These are phyloP conservation scores for Toxonevra muliebris DNA, from an alignment of 2,888 invertebrate genomes.

Conservation along the genomic window DNA sequence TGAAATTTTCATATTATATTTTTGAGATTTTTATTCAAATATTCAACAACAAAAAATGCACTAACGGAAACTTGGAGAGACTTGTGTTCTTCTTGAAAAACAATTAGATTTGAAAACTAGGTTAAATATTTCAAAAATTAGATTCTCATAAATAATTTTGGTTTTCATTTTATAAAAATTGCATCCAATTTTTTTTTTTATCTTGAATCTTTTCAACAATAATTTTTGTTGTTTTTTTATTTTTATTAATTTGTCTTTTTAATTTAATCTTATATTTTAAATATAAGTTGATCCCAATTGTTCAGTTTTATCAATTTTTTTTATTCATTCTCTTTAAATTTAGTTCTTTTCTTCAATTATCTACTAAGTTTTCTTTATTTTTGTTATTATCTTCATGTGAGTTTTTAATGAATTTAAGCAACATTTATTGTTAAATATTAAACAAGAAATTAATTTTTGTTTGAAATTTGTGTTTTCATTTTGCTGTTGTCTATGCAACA, in stretches of 20 bases:
- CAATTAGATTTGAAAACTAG: conserved; percentile 26
- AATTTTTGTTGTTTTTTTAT: conserved; percentile 35
- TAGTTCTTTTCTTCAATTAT: background rate
- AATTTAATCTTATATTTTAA: conserved; percentile 62
- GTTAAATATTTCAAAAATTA: conserved; percentile 33
- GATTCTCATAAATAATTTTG: conserved; percentile 38
- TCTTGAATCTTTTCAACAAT: conserved; percentile 21
- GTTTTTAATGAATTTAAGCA: too few species aligned
- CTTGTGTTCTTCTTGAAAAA: conserved; percentile 34
- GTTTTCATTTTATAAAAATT: conserved; percentile 39
- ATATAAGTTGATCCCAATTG: conserved; percentile 66
- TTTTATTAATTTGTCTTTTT: conserved; percentile 50
- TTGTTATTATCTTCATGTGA: conserved; percentile 17
- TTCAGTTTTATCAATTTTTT: conserved; percentile 54
- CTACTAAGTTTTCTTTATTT: conserved; percentile 19
- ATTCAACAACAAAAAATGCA: too few species aligned
- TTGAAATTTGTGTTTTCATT: too few species aligned
- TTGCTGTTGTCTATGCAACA: too few species aligned
- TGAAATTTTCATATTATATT: too few species aligned
- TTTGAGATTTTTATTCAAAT: too few species aligned
- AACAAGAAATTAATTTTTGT: too few species aligned
- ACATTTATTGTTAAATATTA: too few species aligned
- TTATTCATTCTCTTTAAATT: conserved; percentile 2
- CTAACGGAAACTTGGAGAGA: too few species aligned
- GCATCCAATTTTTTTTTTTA: conserved; percentile 37